phyloP scores from a whole-genome alignment of 2,888 invertebrate species.

The Diadegma fenestrale region DNA sequence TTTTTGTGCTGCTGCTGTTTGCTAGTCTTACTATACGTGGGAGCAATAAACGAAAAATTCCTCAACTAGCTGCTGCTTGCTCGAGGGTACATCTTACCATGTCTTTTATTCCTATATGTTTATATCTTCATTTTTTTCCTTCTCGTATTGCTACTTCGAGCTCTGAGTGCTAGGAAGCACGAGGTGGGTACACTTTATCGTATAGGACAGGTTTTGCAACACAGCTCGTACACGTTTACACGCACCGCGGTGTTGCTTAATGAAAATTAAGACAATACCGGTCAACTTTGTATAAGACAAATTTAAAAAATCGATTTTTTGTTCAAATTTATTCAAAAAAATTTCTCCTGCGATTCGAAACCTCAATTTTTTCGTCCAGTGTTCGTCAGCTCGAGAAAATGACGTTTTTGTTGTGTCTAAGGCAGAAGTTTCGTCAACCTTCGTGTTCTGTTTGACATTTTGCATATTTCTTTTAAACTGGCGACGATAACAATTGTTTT shows the following conservation, averaged over 20 bases:
- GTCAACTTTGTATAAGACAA: slow-evolving; percentile 8
- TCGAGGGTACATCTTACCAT: slow-evolving; percentile 57
- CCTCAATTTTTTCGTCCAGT: background rate
- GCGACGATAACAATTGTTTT: background rate
- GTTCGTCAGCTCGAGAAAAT: background rate
- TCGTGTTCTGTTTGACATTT: background rate
- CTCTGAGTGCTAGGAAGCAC: slow-evolving; percentile 45
- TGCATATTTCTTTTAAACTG: too few species aligned
- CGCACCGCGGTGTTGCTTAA: slow-evolving; percentile 12
- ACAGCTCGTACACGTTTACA: slow-evolving; percentile 28
- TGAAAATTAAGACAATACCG: slow-evolving; percentile 41
- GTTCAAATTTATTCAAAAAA: background rate
- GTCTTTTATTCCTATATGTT: slow-evolving; percentile 5
- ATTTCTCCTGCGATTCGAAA: background rate
- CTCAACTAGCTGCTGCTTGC: slow-evolving; percentile 55
- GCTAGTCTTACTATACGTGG: slow-evolving; percentile 27
- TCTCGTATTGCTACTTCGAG: slow-evolving; percentile 24
- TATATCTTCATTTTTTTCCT: slow-evolving; percentile 1
- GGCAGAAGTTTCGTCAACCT: too few species aligned
- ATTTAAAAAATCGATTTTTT: background rate
- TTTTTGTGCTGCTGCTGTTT: slow-evolving; percentile 14
- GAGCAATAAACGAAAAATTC: slow-evolving; percentile 67
- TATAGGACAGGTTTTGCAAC: slow-evolving; percentile 61
- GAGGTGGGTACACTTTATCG: slow-evolving; percentile 55
- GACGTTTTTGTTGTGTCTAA: too few species aligned